Evolutionary conservation across 2,888 invertebrate species (phyloP).

Genomic region (Cyclophora albipunctata): DNA sequence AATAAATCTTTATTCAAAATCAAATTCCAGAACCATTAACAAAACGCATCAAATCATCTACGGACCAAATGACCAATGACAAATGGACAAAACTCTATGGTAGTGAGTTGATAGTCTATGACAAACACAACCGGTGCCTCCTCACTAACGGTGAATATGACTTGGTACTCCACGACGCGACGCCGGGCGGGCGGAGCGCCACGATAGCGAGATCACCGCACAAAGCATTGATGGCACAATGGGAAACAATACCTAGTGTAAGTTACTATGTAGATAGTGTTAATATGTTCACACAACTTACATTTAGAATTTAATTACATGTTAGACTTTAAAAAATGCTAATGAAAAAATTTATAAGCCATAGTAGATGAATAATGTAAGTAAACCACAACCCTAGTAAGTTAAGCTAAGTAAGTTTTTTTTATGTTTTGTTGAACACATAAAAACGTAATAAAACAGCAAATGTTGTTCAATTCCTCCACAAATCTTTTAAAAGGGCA

Average conservation of each 20-base stretch:
- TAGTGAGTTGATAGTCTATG: constrained; percentile 91
- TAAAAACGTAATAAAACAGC: too few relatives aligned
- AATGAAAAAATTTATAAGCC: too few relatives aligned
- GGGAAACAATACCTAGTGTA: constrained; percentile 78
- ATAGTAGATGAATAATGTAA: too few relatives aligned
- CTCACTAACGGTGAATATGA: constrained; percentile 94
- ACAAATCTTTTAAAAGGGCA: too few relatives aligned
- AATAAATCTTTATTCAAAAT: too few relatives aligned
- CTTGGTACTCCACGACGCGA: constrained; percentile 86
- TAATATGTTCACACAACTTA: not conserved
- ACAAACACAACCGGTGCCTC: constrained; percentile 90
- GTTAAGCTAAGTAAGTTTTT: too few relatives aligned
- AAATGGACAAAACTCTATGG: constrained; percentile 79
- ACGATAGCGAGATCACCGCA: constrained; percentile 65
- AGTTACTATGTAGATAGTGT: constrained; percentile 27
- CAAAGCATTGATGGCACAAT: constrained; percentile 69
- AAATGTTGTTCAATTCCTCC: too few relatives aligned
- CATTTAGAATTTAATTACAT: not conserved
- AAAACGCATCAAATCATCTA: constrained; percentile 80
- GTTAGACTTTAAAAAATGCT: not conserved
- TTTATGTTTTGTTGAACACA: too few relatives aligned
- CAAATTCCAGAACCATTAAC: constrained; percentile 78
- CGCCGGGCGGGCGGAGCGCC: constrained; percentile 77
- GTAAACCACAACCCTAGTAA: too few relatives aligned
- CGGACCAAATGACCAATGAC: constrained; percentile 47